Evolutionary conservation across 2,113 vertebrate species (phyloP).

Genomic region (Pygoscelis adeliae): DNA sequence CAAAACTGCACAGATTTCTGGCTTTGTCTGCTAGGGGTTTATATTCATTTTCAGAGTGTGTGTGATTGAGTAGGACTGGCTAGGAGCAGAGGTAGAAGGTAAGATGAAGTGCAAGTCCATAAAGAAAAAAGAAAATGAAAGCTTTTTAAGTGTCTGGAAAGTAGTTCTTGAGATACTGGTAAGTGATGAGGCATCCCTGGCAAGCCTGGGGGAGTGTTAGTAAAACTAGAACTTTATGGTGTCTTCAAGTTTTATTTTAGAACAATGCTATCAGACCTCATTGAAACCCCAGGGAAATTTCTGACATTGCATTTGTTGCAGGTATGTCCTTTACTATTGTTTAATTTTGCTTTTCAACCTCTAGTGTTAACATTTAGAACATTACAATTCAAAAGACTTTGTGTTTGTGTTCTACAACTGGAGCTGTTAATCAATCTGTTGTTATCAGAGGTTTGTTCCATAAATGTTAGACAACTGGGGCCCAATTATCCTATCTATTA

Average conservation of each 20-base stretch:
- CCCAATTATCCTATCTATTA: slow-evolving; percentile 52
- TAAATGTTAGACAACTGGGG: slow-evolving; percentile 46
- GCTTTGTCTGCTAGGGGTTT: not conserved
- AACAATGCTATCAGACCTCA: not conserved
- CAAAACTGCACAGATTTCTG: not conserved
- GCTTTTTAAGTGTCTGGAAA: not conserved
- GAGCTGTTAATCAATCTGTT: slow-evolving; percentile 54
- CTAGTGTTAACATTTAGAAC: slow-evolving; percentile 10
- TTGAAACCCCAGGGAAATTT: not conserved
- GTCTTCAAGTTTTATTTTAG: slow-evolving; percentile 8
- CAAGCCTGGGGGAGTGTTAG: not conserved
- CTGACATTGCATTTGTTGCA: not conserved
- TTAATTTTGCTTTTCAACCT: slow-evolving; percentile 37
- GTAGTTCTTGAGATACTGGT: not conserved
- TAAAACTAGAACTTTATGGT: not conserved
- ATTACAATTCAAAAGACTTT: slow-evolving; percentile 22
- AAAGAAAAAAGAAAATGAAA: not conserved
- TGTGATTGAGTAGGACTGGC: not conserved
- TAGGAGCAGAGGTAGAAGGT: not conserved
- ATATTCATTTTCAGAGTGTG: not conserved
- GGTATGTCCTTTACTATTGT: slow-evolving; percentile 29
- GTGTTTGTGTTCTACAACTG: slow-evolving; percentile 42
- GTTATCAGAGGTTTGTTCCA: slow-evolving; percentile 41
- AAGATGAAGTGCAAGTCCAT: not conserved
- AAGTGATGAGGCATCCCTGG: not conserved